Percentiles rank a stretch among this genome's conserved stretches.
phyloP scores from a whole-genome alignment of 2,113 vertebrate species.

The Bufo bufo region DNA sequence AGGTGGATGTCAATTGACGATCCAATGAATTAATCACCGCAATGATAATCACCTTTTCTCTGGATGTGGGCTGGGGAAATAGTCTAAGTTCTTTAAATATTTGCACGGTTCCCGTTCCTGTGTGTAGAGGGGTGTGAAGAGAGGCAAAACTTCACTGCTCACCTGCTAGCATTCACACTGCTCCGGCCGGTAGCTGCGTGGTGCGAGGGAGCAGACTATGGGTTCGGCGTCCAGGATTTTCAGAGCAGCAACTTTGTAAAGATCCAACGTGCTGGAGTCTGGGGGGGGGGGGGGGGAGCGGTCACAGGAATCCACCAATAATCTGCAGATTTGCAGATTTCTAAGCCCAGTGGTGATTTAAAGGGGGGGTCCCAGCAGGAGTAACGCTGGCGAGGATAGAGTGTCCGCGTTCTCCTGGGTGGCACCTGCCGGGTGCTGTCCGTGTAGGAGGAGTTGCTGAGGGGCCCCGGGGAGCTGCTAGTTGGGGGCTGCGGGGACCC shows the following conservation, averaged over 20 bases:
- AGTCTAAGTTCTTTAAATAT: too few relatives aligned
- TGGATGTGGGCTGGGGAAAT: too few relatives aligned
- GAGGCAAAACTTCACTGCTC: too few relatives aligned
- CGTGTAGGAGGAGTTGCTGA: not conserved
- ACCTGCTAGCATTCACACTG: too few relatives aligned
- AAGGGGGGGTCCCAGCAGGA: not conserved
- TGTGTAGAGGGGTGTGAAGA: too few relatives aligned
- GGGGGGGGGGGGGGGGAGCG: not conserved
- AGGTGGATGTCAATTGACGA: too few relatives aligned
- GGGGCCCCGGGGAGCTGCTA: not conserved
- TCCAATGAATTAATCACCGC: too few relatives aligned
- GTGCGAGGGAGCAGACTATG: too few relatives aligned
- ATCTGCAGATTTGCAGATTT: not conserved
- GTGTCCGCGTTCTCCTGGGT: not conserved
- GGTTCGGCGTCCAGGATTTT: too few relatives aligned
- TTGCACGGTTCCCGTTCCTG: too few relatives aligned
- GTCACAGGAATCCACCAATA: not conserved
- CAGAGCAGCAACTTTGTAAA: not conserved
- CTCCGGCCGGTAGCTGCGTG: too few relatives aligned
- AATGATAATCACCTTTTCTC: too few relatives aligned
- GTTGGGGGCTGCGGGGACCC: not conserved
- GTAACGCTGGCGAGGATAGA: not conserved
- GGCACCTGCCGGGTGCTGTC: not conserved
- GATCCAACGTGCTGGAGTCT: conserved; percentile 1
- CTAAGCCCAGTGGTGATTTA: not conserved